Conservation (phyloP, 2,113 vertebrate genomes). For the Colaptes auratus region DNA sequence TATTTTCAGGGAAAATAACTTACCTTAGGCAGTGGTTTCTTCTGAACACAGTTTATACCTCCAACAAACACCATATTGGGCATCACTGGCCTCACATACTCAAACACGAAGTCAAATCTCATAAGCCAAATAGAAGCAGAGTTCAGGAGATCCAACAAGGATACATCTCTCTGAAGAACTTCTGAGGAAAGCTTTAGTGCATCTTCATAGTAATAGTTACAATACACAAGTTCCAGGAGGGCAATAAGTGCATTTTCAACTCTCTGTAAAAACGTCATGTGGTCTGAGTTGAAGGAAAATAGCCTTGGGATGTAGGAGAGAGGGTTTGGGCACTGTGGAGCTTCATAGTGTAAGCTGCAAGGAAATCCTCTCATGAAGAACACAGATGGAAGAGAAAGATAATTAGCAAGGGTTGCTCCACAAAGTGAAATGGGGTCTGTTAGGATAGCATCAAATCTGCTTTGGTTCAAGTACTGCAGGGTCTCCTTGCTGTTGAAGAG, state of each 20-base stretch:
- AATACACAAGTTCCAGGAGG: slow-evolving; percentile 74
- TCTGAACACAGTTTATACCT: slow-evolving; percentile 75
- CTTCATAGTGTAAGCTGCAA: slow-evolving; percentile 43
- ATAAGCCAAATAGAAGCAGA: slow-evolving; percentile 80
- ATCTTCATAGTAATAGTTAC: slow-evolving; percentile 51
- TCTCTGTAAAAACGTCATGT: slow-evolving; percentile 83
- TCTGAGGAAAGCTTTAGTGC: slow-evolving; percentile 70
- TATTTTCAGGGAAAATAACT: not conserved
- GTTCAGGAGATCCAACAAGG: slow-evolving; percentile 67
- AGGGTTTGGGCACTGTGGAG: not conserved
- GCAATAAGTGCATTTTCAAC: slow-evolving; percentile 76
- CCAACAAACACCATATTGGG: slow-evolving; percentile 86
- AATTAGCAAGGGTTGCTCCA: slow-evolving; percentile 33
- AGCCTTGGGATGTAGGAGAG: slow-evolving; percentile 42
- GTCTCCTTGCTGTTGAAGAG: slow-evolving; percentile 38
- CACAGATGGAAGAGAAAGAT: slow-evolving; percentile 49
- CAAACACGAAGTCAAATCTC: slow-evolving; percentile 83
- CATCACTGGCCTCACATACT: slow-evolving; percentile 84
- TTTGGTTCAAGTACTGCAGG: slow-evolving; percentile 50
- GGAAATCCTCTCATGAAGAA: slow-evolving; percentile 43
- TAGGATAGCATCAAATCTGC: slow-evolving; percentile 55
- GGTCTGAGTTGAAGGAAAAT: slow-evolving; percentile 45
- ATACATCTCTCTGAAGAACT: slow-evolving; percentile 78
- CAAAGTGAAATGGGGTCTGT: slow-evolving; percentile 54
- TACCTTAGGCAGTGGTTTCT: slow-evolving; percentile 43